Conservation (phyloP, 2,797 vertebrate species). For the Hydrolagus colliei region DNA sequence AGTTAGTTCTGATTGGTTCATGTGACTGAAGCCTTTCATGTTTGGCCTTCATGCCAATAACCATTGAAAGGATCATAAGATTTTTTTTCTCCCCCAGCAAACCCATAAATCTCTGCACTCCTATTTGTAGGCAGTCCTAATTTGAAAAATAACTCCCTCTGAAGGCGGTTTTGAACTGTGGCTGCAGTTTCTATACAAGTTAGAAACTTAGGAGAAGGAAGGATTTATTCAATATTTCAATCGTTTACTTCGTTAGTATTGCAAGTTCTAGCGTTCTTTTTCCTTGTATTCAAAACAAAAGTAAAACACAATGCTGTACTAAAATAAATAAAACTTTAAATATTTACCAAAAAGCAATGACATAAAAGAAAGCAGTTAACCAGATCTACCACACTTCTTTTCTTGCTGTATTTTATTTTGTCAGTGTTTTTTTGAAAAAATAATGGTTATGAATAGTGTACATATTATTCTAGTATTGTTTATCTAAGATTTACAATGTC, state of each 20-base stretch:
- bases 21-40: constrained; percentile 1
- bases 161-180: not conserved
- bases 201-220: too few relatives aligned
- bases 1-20: constrained; percentile 16
- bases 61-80: not conserved
- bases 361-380: not conserved
- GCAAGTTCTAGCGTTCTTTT: not conserved
- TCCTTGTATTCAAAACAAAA: not conserved
- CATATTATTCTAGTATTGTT: not conserved
- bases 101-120: not conserved
- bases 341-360: not conserved
- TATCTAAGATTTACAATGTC: not conserved
- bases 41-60: not conserved
- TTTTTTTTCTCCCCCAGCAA: not conserved
- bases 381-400: not conserved
- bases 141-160: not conserved
- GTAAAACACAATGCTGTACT: not conserved
- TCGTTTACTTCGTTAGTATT: too few relatives aligned
- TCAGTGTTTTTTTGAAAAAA: too few relatives aligned
- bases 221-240: too few relatives aligned
- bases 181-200: not conserved
- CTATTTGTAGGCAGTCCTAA: not conserved
- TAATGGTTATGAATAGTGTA: too few relatives aligned
- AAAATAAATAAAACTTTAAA: not conserved
- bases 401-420: too few relatives aligned